phyloP scores from a whole-genome alignment of 2,113 vertebrate genomes.

The Prietella phreatophila region DNA sequence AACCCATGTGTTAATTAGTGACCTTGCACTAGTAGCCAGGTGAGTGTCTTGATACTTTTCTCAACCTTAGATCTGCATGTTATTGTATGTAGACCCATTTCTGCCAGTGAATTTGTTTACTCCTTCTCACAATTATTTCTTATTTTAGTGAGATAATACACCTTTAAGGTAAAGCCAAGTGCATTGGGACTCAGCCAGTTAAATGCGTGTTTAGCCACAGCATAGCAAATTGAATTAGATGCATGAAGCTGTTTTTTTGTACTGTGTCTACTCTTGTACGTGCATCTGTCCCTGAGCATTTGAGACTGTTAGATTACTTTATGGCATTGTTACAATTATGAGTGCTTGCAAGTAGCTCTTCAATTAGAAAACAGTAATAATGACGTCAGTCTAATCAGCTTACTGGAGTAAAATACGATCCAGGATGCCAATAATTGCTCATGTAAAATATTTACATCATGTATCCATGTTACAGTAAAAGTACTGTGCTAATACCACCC shows the following conservation, averaged over 20 bases:
- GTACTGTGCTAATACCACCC: not conserved
- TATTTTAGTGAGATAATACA: not conserved
- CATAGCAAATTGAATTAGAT: not conserved
- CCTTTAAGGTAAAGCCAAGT: not conserved
- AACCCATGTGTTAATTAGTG: not conserved
- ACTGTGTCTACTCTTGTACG: not conserved
- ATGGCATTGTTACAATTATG: not conserved
- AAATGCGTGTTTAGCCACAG: not conserved
- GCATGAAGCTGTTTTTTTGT: not conserved
- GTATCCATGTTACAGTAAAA: not conserved
- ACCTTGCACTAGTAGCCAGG: not conserved
- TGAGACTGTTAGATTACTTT: not conserved
- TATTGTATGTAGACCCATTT: not conserved
- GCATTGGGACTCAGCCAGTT: not conserved
- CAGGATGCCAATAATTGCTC: not conserved
- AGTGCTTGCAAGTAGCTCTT: constrained; percentile 4
- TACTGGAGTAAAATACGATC: not conserved
- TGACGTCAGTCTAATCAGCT: constrained; percentile 6
- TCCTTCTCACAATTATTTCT: not conserved
- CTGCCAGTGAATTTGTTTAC: not conserved
- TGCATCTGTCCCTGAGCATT: not conserved
- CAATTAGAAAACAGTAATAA: not conserved
- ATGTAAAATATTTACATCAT: not conserved
- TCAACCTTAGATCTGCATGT: not conserved
- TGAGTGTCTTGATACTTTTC: not conserved